Conservation (phyloP, 1,140 invertebrate genomes). For the Panulirus ornatus region DNA sequence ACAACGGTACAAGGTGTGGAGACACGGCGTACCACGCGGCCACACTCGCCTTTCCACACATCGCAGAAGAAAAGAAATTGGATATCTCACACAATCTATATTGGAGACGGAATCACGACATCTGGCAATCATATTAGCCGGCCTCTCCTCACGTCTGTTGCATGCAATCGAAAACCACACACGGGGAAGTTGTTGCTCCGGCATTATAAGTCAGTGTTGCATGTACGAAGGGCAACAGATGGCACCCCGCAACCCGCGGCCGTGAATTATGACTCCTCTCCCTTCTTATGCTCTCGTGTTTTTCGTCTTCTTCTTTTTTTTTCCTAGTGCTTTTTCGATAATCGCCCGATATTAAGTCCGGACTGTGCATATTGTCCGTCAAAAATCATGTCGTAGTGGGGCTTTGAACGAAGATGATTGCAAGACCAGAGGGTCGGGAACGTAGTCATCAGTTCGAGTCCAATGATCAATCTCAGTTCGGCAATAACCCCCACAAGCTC, state of each 20-base stretch:
- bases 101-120: slow-evolving; percentile 39
- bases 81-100: slow-evolving; percentile 22
- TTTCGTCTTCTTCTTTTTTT: no score
- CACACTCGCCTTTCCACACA: no score
- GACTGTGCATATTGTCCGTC: slow-evolving; percentile 40
- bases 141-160: slow-evolving; percentile 26
- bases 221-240: slow-evolving; percentile 46
- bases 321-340: neutral
- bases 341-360: slow-evolving; percentile 14
- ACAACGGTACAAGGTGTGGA: no score
- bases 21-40: no score
- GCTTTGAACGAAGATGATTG: slow-evolving; percentile 11
- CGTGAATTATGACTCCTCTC: slow-evolving; percentile 10
- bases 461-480: slow-evolving; percentile 17
- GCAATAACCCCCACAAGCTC: slow-evolving; percentile 40
- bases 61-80: no score
- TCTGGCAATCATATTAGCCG: slow-evolving; percentile 52
- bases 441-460: slow-evolving; percentile 19
- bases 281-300: neutral
- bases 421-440: neutral
- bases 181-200: neutral
- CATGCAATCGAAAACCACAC: slow-evolving; percentile 56
- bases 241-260: neutral
- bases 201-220: slow-evolving; percentile 25
- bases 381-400: slow-evolving; percentile 42